phyloP scores from a whole-genome alignment of 2,888 invertebrate species.

The Drosophila aldrichi region DNA sequence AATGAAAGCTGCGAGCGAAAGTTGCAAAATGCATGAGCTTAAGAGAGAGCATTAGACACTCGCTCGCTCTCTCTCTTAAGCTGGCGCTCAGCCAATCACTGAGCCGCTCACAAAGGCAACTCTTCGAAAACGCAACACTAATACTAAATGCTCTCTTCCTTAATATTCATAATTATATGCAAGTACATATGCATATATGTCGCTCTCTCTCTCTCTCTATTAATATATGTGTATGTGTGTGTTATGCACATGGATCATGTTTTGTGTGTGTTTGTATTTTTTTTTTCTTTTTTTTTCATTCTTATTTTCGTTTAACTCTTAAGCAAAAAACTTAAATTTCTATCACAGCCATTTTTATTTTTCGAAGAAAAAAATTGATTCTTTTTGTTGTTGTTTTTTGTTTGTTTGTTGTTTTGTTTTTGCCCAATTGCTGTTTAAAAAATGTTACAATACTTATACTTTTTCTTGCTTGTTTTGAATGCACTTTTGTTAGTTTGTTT shows the following conservation, averaged over 20 bases:
- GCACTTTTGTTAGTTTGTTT: constrained; percentile 66
- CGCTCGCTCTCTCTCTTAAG: constrained; percentile 24
- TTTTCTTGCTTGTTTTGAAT: constrained; percentile 61
- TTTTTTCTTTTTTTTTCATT: constrained; percentile 36
- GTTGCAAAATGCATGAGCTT: constrained; percentile 35
- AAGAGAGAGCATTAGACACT: not conserved
- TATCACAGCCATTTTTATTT: constrained; percentile 81
- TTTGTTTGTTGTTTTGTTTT: constrained; percentile 38
- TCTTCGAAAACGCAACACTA: constrained; percentile 34
- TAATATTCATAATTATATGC: constrained; percentile 14
- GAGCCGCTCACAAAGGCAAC: constrained; percentile 15
- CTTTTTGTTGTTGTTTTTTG: constrained; percentile 43
- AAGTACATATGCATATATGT: constrained; percentile 13
- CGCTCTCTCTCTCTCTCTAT: constrained; percentile 9
- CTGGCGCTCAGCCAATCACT: constrained; percentile 19
- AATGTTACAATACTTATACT: constrained; percentile 52
- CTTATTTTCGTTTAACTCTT: constrained; percentile 49
- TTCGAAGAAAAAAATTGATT: constrained; percentile 68
- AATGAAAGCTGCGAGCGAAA: constrained; percentile 61
- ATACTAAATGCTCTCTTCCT: constrained; percentile 51
- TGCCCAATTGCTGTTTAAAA: constrained; percentile 61
- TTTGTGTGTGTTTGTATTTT: constrained; percentile 23
- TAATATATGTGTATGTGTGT: constrained; percentile 2
- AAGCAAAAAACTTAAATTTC: constrained; percentile 68
- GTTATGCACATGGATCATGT: constrained; percentile 28